Base-by-base conservation (phyloP, 2,113 vertebrate genomes). In the Orycteropus afer region DNA sequence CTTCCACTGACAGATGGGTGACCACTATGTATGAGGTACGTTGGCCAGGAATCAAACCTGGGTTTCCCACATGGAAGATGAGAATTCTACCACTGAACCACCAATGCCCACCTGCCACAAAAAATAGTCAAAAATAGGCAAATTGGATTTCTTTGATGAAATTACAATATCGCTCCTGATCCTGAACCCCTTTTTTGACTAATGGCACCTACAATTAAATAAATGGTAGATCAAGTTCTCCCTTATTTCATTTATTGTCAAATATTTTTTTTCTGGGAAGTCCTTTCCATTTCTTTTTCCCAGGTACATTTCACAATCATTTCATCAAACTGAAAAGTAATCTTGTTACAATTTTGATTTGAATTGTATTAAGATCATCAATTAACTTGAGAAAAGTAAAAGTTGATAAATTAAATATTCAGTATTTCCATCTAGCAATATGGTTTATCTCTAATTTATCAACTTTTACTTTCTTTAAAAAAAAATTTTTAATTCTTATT, bases 221-320 rank as follows among this genome's bases (percentile, higher is more conserved):
- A 82, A 3, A 40, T 86, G 18, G 6, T 7, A 59, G 17, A 49
- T 63, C 20, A 61, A 55, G 32, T 37, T 87, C 42, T 23, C 27
- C 67, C 22, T 90, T 67, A 77, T 77, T 69, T 86, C 42, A n/a
- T 51, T 92, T 76, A 45, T 92, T 85, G 73, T 37, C 25, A 96
- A 83, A 23, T 42, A 45, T 86, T 40, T 83, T 34, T 49, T 89
- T 59, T 18, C 34, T 29, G 3, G 10, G 9, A 86, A 59, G 88
- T 67, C 25, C 40, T 32, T 91, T 6, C 14, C 71, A 59, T 63
- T 74, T 57, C 40, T 59, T 87, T 83, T 94, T 82, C 34, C 34
- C 51, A 63, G 40, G 23, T 67, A 71, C 27, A 82, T 81, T 73
- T 86, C 59, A 86, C 89, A 94, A 89, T 53, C 32, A 10, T 55